Evolutionary conservation across 2,888 invertebrate species (phyloP).

Genomic region (Congeria kusceri): DNA sequence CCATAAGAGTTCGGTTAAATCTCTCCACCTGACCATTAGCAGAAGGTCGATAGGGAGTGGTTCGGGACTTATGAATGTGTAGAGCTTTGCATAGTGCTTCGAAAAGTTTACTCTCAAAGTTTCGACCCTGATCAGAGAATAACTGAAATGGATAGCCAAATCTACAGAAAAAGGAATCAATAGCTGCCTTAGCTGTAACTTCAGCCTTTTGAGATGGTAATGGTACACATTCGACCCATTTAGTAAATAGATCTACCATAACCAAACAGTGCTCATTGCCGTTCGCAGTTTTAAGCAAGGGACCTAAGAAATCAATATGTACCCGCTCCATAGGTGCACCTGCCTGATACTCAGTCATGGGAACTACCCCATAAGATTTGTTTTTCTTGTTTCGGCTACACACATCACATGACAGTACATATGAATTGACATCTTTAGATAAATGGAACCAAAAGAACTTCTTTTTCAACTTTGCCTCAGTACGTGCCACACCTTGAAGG

Average conservation of each 20-base stretch:
- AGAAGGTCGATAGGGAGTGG: slow-evolving; percentile 8
- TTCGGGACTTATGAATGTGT: slow-evolving; percentile 11
- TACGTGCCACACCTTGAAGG: too few relatives aligned
- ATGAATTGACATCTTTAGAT: neutral
- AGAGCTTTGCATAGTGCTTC: slow-evolving; percentile 6
- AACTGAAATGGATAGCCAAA: slow-evolving; percentile 6
- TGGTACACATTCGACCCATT: neutral
- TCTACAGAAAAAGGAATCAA: neutral
- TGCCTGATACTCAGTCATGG: neutral
- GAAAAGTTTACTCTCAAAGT: slow-evolving; percentile 19
- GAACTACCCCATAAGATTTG: neutral
- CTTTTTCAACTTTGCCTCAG: too few relatives aligned
- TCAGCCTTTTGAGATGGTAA: slow-evolving; percentile 10
- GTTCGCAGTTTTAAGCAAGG: too few relatives aligned
- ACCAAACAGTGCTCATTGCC: too few relatives aligned
- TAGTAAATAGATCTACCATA: slow-evolving; percentile 7
- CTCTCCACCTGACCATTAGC: slow-evolving; percentile 14
- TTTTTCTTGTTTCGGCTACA: slow-evolving; percentile 2
- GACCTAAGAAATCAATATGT: too few relatives aligned
- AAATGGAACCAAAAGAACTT: too few relatives aligned
- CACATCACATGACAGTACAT: neutral
- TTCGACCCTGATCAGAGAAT: neutral
- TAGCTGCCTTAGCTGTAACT: neutral
- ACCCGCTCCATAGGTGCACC: too few relatives aligned
- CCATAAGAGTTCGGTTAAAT: slow-evolving; percentile 19